These are phyloP conservation scores for Sebastes reedi DNA, from an alignment of 2,797 vertebrate species.

Conservation along the genomic window DNA sequence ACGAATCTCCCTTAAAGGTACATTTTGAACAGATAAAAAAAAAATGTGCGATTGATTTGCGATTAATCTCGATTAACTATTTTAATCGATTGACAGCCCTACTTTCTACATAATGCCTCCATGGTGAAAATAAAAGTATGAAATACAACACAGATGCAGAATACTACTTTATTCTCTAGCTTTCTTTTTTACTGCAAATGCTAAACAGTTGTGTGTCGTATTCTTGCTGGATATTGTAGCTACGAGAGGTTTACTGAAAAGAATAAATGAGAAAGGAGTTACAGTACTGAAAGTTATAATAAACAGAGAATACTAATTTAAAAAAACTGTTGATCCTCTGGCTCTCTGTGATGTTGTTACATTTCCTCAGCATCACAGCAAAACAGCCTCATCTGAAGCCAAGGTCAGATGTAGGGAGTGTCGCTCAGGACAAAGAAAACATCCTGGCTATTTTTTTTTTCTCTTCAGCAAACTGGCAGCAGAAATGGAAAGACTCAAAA, in stretches of 20 bases:
- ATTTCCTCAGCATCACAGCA: constrained; percentile 25
- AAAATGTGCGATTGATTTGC: no score
- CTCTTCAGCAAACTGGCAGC: constrained; percentile 48
- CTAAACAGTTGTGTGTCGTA: not conserved
- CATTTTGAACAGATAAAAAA: no score
- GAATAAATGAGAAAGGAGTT: not conserved
- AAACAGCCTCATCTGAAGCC: constrained; percentile 34
- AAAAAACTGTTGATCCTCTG: not conserved
- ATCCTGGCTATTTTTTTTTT: constrained; percentile 37
- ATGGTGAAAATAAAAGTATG: not conserved
- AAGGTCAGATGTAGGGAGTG: constrained; percentile 60
- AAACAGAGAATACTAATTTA: not conserved
- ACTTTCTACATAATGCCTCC: not conserved
- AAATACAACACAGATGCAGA: not conserved
- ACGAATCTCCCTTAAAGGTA: no score
- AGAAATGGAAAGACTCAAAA: constrained; percentile 32
- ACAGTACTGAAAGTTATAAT: not conserved
- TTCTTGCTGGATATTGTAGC: not conserved
- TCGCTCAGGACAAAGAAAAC: constrained; percentile 47
- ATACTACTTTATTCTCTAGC: not conserved
- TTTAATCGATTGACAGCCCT: no score
- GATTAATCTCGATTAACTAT: no score
- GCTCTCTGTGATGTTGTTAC: constrained; percentile 11
- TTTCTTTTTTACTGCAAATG: not conserved
- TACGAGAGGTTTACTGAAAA: not conserved